These are phyloP conservation scores for Ptilodon capucinus DNA, from an alignment of 2,888 invertebrate genomes.

Conservation along the genomic window DNA sequence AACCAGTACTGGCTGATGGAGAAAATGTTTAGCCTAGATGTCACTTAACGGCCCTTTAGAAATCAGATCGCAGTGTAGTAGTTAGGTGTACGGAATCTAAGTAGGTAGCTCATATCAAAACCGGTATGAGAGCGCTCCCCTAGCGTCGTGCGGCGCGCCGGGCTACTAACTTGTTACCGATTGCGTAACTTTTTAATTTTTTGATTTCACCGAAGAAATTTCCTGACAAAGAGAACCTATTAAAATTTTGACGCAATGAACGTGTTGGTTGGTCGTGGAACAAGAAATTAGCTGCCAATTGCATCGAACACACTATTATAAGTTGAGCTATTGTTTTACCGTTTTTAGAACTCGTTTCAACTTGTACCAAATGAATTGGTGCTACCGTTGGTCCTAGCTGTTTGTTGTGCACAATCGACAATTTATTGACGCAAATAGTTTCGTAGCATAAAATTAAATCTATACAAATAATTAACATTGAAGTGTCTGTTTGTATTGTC, in stretches of 20 bases:
- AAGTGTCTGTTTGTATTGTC: too few relatives aligned
- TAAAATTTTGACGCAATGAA: constrained; percentile 69
- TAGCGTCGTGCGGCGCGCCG: constrained; percentile 13
- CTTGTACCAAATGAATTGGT: constrained; percentile 31
- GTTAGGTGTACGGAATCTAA: neutral
- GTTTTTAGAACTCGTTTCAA: constrained; percentile 69
- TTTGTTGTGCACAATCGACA: neutral
- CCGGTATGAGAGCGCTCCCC: constrained; percentile 17
- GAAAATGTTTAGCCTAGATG: too few relatives aligned
- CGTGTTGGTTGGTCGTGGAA: constrained; percentile 51
- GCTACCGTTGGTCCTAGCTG: neutral
- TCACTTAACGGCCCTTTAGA: too few relatives aligned
- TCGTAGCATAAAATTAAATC: neutral
- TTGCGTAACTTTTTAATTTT: constrained; percentile 34
- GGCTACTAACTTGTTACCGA: constrained; percentile 22
- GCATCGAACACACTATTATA: constrained; percentile 79
- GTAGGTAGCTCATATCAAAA: constrained; percentile 13
- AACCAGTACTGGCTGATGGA: too few relatives aligned
- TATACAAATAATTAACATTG: too few relatives aligned
- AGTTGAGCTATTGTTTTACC: constrained; percentile 74
- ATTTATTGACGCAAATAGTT: neutral
- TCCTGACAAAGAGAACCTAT: constrained; percentile 56
- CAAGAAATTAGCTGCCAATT: constrained; percentile 80
- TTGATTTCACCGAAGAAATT: constrained; percentile 38
- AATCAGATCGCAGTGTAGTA: too few relatives aligned